Conservation (phyloP, 1,140 invertebrate species). For the Drosophila erecta region DNA sequence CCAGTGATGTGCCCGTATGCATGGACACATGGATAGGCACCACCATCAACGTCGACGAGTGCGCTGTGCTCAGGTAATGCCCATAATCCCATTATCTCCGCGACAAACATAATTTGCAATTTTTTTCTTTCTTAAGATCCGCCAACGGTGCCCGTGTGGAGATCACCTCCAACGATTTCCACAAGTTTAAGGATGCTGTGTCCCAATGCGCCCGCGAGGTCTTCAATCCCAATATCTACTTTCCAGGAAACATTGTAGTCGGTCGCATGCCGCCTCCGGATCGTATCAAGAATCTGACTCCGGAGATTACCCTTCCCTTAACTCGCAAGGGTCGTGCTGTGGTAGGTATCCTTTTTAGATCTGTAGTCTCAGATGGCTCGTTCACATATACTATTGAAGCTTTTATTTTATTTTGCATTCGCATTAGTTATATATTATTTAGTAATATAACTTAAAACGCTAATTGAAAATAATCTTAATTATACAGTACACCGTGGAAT, state of each 20-base stretch:
- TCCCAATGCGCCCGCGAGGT: constrained; percentile 34
- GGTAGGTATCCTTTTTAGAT: constrained; percentile 25
- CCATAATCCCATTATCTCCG: background rate
- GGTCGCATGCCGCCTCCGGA: constrained; percentile 88
- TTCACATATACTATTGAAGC: background rate
- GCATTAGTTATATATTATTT: background rate
- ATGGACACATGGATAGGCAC: constrained; percentile 95
- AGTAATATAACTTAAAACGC: no score
- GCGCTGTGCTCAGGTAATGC: constrained; percentile 69
- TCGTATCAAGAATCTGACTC: constrained; percentile 86
- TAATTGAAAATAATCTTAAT: background rate
- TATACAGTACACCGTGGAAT: constrained; percentile 87
- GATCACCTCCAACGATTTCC: constrained; percentile 65
- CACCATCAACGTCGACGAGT: constrained; percentile 85
- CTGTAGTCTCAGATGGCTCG: background rate
- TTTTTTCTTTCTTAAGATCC: constrained; percentile 31
- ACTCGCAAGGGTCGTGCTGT: constrained; percentile 57
- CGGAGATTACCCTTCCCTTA: constrained; percentile 87
- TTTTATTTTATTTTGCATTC: background rate
- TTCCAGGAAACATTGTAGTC: constrained; percentile 89
- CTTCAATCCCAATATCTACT: constrained; percentile 85
- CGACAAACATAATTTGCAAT: background rate
- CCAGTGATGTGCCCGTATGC: constrained; percentile 92
- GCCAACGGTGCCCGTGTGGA: constrained; percentile 64
- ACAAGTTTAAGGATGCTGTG: constrained; percentile 68